Conservation (phyloP, 2,797 vertebrate species). For the Propithecus perrieri region DNA sequence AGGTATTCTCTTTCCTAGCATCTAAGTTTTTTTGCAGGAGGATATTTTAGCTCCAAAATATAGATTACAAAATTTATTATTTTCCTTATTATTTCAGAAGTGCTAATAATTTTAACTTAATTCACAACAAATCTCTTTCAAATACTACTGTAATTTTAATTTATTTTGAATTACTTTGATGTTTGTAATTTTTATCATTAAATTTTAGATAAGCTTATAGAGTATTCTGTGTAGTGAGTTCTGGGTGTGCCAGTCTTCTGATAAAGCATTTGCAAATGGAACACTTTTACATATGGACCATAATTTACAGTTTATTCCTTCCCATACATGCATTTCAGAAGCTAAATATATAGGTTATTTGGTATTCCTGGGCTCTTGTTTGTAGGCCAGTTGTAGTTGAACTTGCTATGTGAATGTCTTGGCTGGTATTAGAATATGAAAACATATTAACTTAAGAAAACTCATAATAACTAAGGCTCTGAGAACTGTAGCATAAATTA, state of each 20-base stretch:
- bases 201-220: neutral
- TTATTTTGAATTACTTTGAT: neutral
- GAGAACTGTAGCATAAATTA: neutral
- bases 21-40: neutral
- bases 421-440: neutral
- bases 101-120: neutral
- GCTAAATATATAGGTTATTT: neutral
- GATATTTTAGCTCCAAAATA: neutral
- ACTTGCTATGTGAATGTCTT: neutral
- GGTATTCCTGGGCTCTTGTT: neutral
- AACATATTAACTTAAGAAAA: neutral
- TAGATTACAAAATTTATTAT: neutral
- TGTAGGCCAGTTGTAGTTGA: neutral
- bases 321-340: neutral
- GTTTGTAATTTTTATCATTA: slow-evolving; percentile 16
- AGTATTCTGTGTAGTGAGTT: neutral
- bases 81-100: neutral
- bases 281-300: neutral
- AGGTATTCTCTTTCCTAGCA: neutral
- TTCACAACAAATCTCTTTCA: neutral
- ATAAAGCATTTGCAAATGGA: neutral
- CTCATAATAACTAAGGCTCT: neutral
- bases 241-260: neutral
- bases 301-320: neutral
- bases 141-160: neutral